Evolutionary conservation across 1,140 invertebrate genomes (phyloP), one percentile per base, ranked within the genome.

Genomic region (Aethina tumida): DNA sequence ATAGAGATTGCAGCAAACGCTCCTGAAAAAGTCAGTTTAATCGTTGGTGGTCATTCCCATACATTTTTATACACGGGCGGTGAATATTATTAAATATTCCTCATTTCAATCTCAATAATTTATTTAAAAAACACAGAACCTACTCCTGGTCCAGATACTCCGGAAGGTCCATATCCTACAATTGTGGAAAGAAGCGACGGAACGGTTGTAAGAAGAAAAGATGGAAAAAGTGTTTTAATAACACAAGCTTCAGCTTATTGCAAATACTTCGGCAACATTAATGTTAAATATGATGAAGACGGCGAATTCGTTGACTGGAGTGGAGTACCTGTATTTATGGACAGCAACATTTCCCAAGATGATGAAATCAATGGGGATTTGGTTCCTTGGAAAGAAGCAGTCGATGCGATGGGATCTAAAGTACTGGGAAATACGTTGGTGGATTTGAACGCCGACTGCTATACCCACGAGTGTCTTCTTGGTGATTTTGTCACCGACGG

Each of bases 41-140:
- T 93, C 37, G 81, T 93, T 16, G 88, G 88, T 5, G 83, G 79
- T 10, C 88, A 93, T 54, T 82, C 81, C 2, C 84, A 92, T 51
- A 82, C 53, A 3, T 52, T 57, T 35, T 31, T 57, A 7, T 58
- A 53, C 26, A 51, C 41, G n/a, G 47, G 49, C 36, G 33, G 37
- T 49, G n/a, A n/a, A n/a, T n/a, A n/a, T n/a, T n/a, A n/a, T n/a
- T n/a, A n/a, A n/a, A n/a, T n/a, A n/a, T n/a, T n/a, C n/a, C n/a
- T n/a, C n/a, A n/a, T n/a, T n/a, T n/a, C n/a, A n/a, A n/a, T n/a
- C n/a, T n/a, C n/a, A n/a, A n/a, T n/a, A n/a, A n/a, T n/a, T n/a
- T n/a, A n/a, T n/a, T n/a, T n/a, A n/a, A n/a, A n/a, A n/a, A n/a
- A n/a, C n/a, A n/a, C n/a, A n/a, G n/a, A n/a, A n/a, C n/a, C n/a